Evolutionary conservation across 2,113 vertebrate species (phyloP), one percentile per base, ranked within the genome.

Genomic region (Myodes glareolus): DNA sequence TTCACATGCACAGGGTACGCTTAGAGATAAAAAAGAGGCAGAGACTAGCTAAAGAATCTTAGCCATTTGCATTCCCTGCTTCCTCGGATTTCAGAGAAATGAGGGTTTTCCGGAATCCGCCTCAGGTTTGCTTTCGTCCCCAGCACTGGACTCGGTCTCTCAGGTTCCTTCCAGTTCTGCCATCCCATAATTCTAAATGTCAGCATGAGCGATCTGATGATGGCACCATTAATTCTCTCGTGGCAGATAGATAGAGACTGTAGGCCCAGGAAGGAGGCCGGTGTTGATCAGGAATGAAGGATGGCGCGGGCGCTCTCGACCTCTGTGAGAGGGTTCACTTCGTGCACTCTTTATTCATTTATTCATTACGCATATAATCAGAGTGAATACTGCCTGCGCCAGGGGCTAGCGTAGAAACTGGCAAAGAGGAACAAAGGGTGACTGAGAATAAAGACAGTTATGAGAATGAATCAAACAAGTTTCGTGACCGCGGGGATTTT

Each of bases 121-220:
- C 63, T 88, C 42, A 2, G 92, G 76, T 85, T 85, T 94, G 76
- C 84, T 90, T 90, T 97, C 70, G 81, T 90, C 25, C 65, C 70
- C 61, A 78, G 70, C 65, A 63, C 19, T 50, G 70, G 88, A 90
- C 21, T 87, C 42, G 90, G 52, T 70, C 75, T 77, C 9, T 39
- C 47, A 80, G 61, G 68, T 87, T 77, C 63, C 80, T 95, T 80
- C 67, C 70, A 76, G 55, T 63, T n/a, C 87, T 47, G 42, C n/a
- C 82, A 42, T 52, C 92, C 94, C 70, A 29, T 93, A 95, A 98
- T 93, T 96, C 75, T 93, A 87, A 93, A 42, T 85, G 94, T 90
- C 91, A 94, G 52, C 9, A 55, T 42, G 94, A 88, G 63, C 0
- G 11, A 80, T 1, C 31, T 90, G 91, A 2, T 42, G 89, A 93